These are phyloP conservation scores for Sesamia inferens DNA, from an alignment of 2,888 invertebrate genomes.

Conservation along the genomic window DNA sequence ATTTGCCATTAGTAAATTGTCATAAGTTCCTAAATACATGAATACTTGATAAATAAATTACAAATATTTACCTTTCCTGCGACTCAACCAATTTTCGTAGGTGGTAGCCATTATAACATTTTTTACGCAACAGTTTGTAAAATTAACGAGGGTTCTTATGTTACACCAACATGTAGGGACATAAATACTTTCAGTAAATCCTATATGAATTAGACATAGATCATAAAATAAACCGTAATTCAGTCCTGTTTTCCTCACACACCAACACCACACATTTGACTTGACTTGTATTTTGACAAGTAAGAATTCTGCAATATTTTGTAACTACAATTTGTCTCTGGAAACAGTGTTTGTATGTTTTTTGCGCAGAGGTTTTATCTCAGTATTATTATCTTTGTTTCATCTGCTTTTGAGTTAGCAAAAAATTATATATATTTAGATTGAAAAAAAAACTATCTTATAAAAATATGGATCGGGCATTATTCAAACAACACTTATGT, in stretches of 20 bases:
- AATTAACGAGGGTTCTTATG: conserved; percentile 47
- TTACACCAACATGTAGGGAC: conserved; percentile 56
- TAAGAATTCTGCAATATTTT: conserved; percentile 36
- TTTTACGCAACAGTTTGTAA: conserved; percentile 66
- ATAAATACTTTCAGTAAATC: conserved; percentile 66
- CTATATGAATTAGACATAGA: conserved; percentile 64
- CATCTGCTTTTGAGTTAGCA: too few species aligned
- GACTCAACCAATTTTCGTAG: conserved; percentile 85
- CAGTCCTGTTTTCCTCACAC: conserved; percentile 77
- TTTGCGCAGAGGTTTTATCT: too few species aligned
- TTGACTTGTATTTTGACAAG: conserved; percentile 62
- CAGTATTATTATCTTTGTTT: too few species aligned
- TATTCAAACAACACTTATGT: too few species aligned
- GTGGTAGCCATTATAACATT: conserved; percentile 87
- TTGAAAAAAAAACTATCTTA: neutral
- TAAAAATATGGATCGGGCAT: neutral
- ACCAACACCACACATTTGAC: conserved; percentile 70
- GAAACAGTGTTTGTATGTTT: neutral
- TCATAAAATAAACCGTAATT: conserved; percentile 72
- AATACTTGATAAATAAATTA: conserved; percentile 51
- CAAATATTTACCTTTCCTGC: conserved; percentile 85
- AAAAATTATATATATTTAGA: neutral
- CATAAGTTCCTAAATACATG: conserved; percentile 2
- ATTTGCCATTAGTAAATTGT: conserved; percentile 6
- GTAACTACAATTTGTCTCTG: conserved; percentile 37